Evolutionary conservation across 2,888 invertebrate genomes (phyloP).

Genomic region (Fragum sueziense): DNA sequence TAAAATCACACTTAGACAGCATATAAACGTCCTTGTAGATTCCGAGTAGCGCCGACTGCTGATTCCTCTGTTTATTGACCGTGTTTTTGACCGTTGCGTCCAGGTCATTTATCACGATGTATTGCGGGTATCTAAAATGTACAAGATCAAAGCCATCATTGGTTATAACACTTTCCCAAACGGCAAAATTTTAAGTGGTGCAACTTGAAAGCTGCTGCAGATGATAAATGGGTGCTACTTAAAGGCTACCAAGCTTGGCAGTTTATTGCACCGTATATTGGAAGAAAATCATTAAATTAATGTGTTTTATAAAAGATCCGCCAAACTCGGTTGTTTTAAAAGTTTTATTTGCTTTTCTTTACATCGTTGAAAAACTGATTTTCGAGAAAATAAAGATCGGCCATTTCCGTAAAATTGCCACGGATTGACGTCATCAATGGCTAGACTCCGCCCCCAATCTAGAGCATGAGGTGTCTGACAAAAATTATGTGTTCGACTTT

Average conservation of each 20-base stretch:
- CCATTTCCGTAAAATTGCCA: too few species aligned
- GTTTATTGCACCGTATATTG: too few species aligned
- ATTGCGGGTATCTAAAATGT: neutral
- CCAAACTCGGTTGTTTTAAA: too few species aligned
- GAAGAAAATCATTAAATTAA: too few species aligned
- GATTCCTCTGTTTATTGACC: neutral
- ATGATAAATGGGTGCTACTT: too few species aligned
- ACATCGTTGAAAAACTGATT: neutral
- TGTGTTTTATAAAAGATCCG: too few species aligned
- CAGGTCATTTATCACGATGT: neutral
- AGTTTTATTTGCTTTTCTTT: too few species aligned
- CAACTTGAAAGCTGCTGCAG: too few species aligned
- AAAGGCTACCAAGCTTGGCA: too few species aligned
- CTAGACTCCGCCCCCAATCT: too few species aligned
- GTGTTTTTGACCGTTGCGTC: neutral
- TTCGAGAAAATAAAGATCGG: neutral
- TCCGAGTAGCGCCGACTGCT: neutral
- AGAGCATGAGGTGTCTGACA: neutral
- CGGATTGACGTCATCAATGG: too few species aligned
- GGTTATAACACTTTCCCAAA: neutral
- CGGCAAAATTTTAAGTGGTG: neutral
- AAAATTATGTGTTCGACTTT: neutral
- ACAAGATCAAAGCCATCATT: neutral
- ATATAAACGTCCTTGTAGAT: neutral
- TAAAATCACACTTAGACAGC: slow-evolving; percentile 2